Evolutionary conservation across 2,888 invertebrate species (phyloP).

Genomic region (Eupithecia insigniata): DNA sequence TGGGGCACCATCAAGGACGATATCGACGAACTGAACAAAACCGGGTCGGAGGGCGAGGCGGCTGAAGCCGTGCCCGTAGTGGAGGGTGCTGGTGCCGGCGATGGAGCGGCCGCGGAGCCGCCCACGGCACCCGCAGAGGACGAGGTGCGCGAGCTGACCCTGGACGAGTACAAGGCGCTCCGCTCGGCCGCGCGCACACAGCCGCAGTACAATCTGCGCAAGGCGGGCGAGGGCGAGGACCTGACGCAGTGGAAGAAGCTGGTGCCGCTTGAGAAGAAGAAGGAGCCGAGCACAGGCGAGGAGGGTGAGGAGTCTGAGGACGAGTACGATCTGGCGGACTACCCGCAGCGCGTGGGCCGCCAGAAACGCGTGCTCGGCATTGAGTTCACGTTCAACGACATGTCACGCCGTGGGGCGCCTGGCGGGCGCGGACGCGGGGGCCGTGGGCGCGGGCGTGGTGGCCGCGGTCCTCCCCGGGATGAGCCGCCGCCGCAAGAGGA

Average conservation of each 20-base stretch:
- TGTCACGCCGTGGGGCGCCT: slow-evolving; percentile 86
- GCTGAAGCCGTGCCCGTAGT: slow-evolving; percentile 81
- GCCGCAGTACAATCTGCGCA: slow-evolving; percentile 95
- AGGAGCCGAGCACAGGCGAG: slow-evolving; percentile 84
- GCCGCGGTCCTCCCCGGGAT: slow-evolving; percentile 65
- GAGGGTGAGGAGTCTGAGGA: slow-evolving; percentile 88
- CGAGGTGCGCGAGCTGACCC: slow-evolving; percentile 93
- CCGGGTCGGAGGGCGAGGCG: slow-evolving; percentile 79
- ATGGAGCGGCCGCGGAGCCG: slow-evolving; percentile 70
- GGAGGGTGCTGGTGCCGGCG: slow-evolving; percentile 69
- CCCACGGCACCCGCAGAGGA: slow-evolving; percentile 87
- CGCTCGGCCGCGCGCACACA: slow-evolving; percentile 91
- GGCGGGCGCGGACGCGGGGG: slow-evolving; percentile 85
- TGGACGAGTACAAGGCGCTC: slow-evolving; percentile 97
- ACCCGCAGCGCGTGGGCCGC: slow-evolving; percentile 93
- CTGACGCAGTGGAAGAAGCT: slow-evolving; percentile 96
- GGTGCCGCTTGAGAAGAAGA: slow-evolving; percentile 91
- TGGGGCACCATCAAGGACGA: slow-evolving; percentile 98
- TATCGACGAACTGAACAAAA: slow-evolving; percentile 85
- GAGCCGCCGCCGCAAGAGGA: slow-evolving; percentile 64
- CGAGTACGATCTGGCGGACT: slow-evolving; percentile 90
- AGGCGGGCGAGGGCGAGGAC: slow-evolving; percentile 97
- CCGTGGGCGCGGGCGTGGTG: slow-evolving; percentile 78
- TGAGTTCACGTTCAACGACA: slow-evolving; percentile 94
- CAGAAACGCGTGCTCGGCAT: slow-evolving; percentile 94